These are phyloP conservation scores for Aldabrachelys gigantea DNA, from an alignment of 2,113 vertebrate genomes.

Conservation along the genomic window DNA sequence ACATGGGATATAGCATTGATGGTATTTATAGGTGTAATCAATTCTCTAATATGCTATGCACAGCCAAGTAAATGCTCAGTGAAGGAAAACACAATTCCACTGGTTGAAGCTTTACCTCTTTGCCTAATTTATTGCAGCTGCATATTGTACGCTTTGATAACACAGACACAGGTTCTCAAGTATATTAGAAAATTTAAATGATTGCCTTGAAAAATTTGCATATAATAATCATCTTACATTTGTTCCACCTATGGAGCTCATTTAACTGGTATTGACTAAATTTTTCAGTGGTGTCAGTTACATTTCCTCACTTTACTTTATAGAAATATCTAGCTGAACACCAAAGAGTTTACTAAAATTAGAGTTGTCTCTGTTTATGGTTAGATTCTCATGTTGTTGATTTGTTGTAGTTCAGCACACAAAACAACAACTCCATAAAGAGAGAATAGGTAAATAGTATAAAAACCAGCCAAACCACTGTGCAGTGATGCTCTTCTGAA, in stretches of 20 bases:
- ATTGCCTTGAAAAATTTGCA: constrained; percentile 40
- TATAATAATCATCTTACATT: constrained; percentile 29
- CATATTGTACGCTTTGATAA: neutral
- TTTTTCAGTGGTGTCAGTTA: neutral
- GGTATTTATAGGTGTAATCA: neutral
- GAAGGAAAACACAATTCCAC: neutral
- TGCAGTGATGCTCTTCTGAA: neutral
- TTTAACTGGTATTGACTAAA: neutral
- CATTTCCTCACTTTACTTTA: neutral
- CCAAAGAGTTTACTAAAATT: neutral
- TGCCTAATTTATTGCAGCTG: constrained; percentile 4
- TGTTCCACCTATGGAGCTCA: neutral
- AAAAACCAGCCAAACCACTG: neutral
- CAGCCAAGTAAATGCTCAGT: neutral
- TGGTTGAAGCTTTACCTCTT: neutral
- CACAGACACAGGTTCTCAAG: neutral
- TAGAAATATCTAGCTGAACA: neutral
- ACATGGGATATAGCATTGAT: neutral
- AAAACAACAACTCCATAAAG: neutral
- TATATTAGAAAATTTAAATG: constrained; percentile 16
- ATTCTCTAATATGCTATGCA: neutral
- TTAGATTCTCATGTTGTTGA: neutral
- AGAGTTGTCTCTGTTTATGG: neutral
- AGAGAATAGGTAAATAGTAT: neutral
- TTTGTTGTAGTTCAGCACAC: neutral